Conservation (phyloP, 2,113 vertebrate genomes). For the Rhea pennata region DNA sequence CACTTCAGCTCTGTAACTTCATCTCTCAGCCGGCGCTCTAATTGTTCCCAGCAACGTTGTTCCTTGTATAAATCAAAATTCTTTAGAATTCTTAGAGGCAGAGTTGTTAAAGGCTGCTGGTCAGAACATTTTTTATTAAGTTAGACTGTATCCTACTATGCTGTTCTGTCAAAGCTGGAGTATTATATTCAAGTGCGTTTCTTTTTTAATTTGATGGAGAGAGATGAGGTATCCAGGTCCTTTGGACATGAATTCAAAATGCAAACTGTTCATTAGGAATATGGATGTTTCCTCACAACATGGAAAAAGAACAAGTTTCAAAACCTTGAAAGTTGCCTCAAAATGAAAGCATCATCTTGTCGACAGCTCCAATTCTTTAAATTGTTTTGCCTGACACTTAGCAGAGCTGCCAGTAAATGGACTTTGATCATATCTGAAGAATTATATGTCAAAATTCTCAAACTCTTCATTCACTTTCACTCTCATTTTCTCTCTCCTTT, state of each 20-base stretch:
- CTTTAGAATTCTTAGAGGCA: background rate
- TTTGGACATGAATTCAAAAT: background rate
- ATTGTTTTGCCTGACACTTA: constrained; percentile 47
- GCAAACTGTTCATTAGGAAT: background rate
- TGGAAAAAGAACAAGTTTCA: constrained; percentile 3
- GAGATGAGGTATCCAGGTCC: background rate
- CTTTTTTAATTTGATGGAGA: background rate
- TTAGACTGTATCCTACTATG: background rate
- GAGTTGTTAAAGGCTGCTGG: background rate
- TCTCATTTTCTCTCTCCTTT: background rate
- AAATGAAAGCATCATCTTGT: constrained; percentile 32
- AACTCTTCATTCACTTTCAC: background rate
- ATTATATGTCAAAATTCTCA: constrained; percentile 10
- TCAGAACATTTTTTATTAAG: background rate
- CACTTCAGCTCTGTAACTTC: constrained; percentile 35
- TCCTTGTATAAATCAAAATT: background rate
- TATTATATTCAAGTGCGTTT: background rate
- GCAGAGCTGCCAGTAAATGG: constrained; percentile 19
- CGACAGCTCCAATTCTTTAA: constrained; percentile 36
- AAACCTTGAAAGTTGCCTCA: constrained; percentile 1
- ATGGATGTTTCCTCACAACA: background rate
- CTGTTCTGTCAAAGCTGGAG: background rate
- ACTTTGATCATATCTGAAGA: constrained; percentile 43
- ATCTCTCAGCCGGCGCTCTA: background rate
- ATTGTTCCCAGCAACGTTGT: background rate